These are phyloP conservation scores for Amiota communis DNA, from an alignment of 2,888 invertebrate genomes.

Conservation along the genomic window DNA sequence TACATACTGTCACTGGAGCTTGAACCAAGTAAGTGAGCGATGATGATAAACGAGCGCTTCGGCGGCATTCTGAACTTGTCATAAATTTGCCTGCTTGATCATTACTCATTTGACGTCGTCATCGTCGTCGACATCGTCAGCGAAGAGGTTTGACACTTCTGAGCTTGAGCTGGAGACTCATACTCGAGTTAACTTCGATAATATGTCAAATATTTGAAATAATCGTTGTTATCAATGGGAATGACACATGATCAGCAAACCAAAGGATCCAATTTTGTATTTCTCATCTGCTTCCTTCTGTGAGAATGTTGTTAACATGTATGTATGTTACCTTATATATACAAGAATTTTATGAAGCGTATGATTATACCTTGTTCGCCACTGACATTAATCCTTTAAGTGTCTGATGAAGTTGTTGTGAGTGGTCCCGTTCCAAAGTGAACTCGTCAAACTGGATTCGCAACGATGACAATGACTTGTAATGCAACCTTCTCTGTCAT, in stretches of 20 bases:
- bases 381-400: conserved; percentile 41
- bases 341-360: conserved; percentile 27
- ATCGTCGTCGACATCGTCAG: conserved; percentile 20
- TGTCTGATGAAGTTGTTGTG: conserved; percentile 31
- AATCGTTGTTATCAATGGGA: conserved; percentile 67
- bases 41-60: conserved; percentile 67
- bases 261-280: not conserved
- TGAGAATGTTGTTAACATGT: not conserved
- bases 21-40: conserved; percentile 34
- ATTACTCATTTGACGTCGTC: conserved; percentile 60
- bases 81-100: conserved; percentile 71
- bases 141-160: conserved; percentile 33
- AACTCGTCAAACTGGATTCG: conserved; percentile 5
- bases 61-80: conserved; percentile 69
- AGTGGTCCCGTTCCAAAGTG: not conserved
- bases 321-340: not conserved
- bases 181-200: conserved; percentile 52
- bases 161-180: not conserved
- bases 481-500: no score
- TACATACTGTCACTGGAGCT: conserved; percentile 40
- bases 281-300: not conserved
- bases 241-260: conserved; percentile 63
- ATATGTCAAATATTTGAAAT: conserved; percentile 68
- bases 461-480: not conserved
- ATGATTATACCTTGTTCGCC: conserved; percentile 28